These are phyloP conservation scores for Meghimatium bilineatum DNA, from an alignment of 2,888 invertebrate genomes.

Conservation along the genomic window DNA sequence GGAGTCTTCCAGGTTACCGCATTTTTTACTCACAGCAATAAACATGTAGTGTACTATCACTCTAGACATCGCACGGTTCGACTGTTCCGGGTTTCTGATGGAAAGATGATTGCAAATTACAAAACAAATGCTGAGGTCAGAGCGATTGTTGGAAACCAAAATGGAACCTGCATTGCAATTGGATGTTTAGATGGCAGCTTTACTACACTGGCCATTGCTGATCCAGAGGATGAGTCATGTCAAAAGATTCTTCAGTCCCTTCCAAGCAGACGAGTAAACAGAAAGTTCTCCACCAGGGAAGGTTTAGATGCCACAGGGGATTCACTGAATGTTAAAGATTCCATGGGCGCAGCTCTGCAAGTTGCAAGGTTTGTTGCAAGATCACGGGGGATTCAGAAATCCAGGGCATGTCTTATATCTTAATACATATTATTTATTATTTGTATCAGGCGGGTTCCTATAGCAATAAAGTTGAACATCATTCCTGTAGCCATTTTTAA, in stretches of 20 bases:
- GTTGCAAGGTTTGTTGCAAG: conserved; percentile 74
- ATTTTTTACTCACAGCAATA: conserved; percentile 93
- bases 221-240: conserved; percentile 77
- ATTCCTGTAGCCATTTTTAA: not conserved
- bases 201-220: conserved; percentile 89
- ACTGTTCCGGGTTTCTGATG: conserved; percentile 92
- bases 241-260: conserved; percentile 67
- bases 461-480: not conserved
- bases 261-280: conserved; percentile 65
- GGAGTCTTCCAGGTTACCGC: conserved; percentile 95
- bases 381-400: conserved; percentile 68
- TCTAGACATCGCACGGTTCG: conserved; percentile 95
- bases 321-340: conserved; percentile 61
- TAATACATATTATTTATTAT: conserved; percentile 47
- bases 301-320: conserved; percentile 57
- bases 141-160: conserved; percentile 70
- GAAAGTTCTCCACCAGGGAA: conserved; percentile 52
- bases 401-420: conserved; percentile 70
- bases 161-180: conserved; percentile 81
- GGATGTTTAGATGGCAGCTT: conserved; percentile 96
- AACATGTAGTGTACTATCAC: conserved; percentile 97
- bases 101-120: conserved; percentile 92
- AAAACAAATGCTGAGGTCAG: conserved; percentile 75
- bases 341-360: conserved; percentile 71
- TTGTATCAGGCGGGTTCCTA: not conserved